These are phyloP conservation scores for Halcyon senegalensis DNA, from an alignment of 2,113 vertebrate species.

Conservation along the genomic window DNA sequence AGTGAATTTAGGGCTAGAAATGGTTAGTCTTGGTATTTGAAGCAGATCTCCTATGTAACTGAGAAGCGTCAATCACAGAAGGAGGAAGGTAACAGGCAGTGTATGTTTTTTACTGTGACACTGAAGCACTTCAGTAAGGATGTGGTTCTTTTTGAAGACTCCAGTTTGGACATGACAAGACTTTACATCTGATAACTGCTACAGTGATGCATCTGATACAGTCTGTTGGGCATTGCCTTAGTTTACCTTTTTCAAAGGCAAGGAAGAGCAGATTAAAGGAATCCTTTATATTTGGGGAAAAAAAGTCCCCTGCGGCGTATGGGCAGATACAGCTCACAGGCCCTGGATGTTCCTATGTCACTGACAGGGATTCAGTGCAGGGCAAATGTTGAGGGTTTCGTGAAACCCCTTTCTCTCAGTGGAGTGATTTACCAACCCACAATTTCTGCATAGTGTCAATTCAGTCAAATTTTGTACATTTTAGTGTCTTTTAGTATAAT, in stretches of 20 bases:
- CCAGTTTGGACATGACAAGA: neutral
- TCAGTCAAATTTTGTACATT: neutral
- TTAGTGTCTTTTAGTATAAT: neutral
- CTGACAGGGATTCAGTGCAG: neutral
- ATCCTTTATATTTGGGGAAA: neutral
- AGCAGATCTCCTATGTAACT: neutral
- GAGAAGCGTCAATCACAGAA: neutral
- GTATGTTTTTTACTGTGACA: neutral
- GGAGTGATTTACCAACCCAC: neutral
- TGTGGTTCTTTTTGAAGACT: neutral
- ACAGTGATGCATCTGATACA: neutral
- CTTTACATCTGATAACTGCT: neutral
- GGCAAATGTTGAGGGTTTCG: neutral
- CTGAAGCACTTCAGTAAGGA: neutral
- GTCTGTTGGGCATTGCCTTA: neutral
- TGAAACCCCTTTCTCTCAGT: neutral
- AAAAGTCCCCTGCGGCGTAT: accelerated
- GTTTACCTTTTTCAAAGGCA: neutral
- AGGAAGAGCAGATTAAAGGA: neutral
- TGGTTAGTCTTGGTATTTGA: neutral
- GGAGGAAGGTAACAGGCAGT: neutral
- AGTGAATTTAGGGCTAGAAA: neutral
- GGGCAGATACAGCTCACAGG: neutral
- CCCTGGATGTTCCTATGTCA: neutral
- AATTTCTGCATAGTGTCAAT: neutral